Conservation (phyloP, 1,140 invertebrate genomes). For the Arctopsyche grandis region DNA sequence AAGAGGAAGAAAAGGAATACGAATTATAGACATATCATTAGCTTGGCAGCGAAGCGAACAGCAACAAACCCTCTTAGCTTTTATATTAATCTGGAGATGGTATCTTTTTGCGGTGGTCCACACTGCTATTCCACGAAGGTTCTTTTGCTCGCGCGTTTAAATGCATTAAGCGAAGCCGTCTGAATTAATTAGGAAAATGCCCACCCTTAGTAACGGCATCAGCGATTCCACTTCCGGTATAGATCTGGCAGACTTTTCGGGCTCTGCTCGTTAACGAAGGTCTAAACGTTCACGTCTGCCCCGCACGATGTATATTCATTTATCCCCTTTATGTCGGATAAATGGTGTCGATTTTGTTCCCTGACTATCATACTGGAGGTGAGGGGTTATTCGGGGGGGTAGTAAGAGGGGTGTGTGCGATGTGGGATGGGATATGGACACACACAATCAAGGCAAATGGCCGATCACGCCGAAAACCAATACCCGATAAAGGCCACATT, state of each 20-base stretch:
- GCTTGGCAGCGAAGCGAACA: too few species aligned
- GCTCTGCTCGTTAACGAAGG: too few species aligned
- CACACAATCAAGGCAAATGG: slow-evolving; percentile 11
- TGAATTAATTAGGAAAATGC: not conserved
- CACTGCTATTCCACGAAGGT: too few species aligned
- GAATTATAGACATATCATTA: too few species aligned
- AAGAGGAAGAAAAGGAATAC: too few species aligned
- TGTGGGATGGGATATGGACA: not conserved
- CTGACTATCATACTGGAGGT: not conserved
- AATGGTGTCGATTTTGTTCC: slow-evolving; percentile 13
- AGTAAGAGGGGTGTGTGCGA: not conserved
- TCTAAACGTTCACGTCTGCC: too few species aligned
- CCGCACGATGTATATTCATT: not conserved
- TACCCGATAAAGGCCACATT: slow-evolving; percentile 35
- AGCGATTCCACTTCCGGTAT: too few species aligned
- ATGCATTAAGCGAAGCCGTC: not conserved
- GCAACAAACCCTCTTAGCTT: too few species aligned
- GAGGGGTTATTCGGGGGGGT: not conserved
- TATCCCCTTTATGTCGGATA: slow-evolving; percentile 14
- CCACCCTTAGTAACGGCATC: too few species aligned
- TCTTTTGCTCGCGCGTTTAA: not conserved
- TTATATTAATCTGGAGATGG: too few species aligned
- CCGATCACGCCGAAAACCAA: slow-evolving; percentile 19
- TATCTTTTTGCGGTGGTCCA: too few species aligned
- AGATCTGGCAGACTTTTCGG: too few species aligned